Evolutionary conservation across 1,140 invertebrate genomes (phyloP).

Genomic region (Aphelinus certus): DNA sequence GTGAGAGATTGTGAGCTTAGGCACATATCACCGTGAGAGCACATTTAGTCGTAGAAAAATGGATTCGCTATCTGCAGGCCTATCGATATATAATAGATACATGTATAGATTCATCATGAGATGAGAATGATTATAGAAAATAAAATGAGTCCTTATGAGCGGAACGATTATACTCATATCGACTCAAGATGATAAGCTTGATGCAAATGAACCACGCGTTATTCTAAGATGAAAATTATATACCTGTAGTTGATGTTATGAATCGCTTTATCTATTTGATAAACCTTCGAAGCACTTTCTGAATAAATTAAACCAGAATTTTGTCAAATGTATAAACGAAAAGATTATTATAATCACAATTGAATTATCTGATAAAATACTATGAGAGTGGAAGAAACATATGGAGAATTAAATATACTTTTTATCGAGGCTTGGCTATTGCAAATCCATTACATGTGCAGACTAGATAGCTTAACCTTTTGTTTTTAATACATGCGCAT

Average conservation of each 20-base stretch:
- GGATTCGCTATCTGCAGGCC: conserved; percentile 18
- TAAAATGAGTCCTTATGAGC: too few relatives aligned
- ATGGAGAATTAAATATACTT: neutral
- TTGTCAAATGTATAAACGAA: too few relatives aligned
- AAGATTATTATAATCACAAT: too few relatives aligned
- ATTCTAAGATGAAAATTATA: too few relatives aligned
- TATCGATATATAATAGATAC: conserved; percentile 14
- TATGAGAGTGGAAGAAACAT: too few relatives aligned
- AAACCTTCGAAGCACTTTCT: too few relatives aligned
- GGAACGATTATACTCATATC: too few relatives aligned
- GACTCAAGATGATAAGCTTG: too few relatives aligned
- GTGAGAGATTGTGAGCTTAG: conserved; percentile 45
- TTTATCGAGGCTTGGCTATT: conserved; percentile 12
- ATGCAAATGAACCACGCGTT: too few relatives aligned
- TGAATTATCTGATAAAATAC: too few relatives aligned
- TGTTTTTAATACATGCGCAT: conserved; percentile 1
- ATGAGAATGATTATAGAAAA: too few relatives aligned
- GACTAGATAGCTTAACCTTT: neutral
- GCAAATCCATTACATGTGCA: conserved; percentile 5
- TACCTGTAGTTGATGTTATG: conserved; percentile 11
- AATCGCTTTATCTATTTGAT: conserved; percentile 8
- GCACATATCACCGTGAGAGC: conserved; percentile 54
- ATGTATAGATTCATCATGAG: neutral
- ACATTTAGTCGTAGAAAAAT: conserved; percentile 34
- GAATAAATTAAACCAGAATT: too few relatives aligned